Conservation (phyloP, 2,113 vertebrate genomes). For the Raja brachyura region DNA sequence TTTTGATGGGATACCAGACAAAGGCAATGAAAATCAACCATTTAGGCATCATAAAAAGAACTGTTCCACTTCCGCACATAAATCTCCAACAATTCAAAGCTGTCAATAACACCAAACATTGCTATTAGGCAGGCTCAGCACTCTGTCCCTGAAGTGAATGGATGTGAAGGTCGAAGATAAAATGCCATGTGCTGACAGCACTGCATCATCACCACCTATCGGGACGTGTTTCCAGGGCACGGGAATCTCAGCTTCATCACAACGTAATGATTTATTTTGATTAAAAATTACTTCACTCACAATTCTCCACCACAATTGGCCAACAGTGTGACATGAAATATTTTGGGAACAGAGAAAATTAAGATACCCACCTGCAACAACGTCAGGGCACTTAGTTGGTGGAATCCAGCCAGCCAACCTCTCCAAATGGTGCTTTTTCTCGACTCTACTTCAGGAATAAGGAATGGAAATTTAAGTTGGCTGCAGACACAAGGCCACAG, state of each 20-base stretch:
- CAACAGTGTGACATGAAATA: neutral
- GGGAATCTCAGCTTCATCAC: neutral
- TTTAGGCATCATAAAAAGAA: neutral
- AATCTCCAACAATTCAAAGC: no score
- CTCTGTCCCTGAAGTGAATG: no score
- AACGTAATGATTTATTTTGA: neutral
- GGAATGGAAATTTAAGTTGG: constrained; percentile 28
- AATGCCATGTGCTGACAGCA: no score
- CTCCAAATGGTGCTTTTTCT: constrained; percentile 16
- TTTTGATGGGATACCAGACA: neutral
- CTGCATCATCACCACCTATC: no score
- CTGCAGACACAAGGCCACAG: neutral
- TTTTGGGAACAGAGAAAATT: neutral
- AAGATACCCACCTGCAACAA: neutral
- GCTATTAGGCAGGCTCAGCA: no score
- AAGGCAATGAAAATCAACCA: neutral
- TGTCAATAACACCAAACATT: no score
- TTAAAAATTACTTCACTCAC: neutral
- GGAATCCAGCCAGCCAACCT: neutral
- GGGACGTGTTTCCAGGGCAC: no score
- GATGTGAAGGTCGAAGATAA: no score
- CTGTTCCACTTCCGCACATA: neutral
- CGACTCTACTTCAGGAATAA: neutral
- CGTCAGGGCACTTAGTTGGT: neutral
- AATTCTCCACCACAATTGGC: neutral